phyloP scores from a whole-genome alignment of 2,797 vertebrate species.

The Amblyraja radiata region DNA sequence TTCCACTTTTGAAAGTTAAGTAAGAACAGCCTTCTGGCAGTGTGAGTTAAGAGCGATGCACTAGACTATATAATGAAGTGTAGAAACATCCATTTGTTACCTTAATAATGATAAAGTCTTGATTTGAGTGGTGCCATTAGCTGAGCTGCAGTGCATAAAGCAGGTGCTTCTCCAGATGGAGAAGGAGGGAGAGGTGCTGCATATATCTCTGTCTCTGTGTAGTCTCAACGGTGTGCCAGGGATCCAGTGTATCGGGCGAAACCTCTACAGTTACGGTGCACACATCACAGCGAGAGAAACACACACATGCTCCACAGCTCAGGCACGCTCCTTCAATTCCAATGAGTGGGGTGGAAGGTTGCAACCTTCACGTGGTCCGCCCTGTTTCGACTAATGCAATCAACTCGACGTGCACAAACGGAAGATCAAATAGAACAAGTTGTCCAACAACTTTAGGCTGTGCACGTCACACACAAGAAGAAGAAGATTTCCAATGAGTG shows the following conservation, averaged over 20 bases:
- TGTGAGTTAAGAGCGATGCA: not conserved
- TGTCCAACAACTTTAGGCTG: too few species aligned
- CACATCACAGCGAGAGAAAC: not conserved
- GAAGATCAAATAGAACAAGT: too few species aligned
- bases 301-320: not conserved
- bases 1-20: not conserved
- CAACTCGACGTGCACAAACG: too few species aligned
- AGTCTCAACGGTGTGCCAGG: not conserved
- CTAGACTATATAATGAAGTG: not conserved
- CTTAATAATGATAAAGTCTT: conserved; percentile 12
- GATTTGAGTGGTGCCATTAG: not conserved
- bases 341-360: too few species aligned
- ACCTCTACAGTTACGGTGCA: not conserved
- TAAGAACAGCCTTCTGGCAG: not conserved
- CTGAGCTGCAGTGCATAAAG: not conserved
- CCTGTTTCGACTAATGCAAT: too few species aligned
- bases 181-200: not conserved
- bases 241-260: too few species aligned
- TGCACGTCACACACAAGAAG: too few species aligned
- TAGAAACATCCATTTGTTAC: not conserved
- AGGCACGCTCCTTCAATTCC: too few species aligned
- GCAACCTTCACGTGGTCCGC: too few species aligned
- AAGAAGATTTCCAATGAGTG: too few species aligned
- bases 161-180: conserved; percentile 4
- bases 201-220: not conserved